Percentiles rank a stretch among this genome's conserved stretches.
phyloP scores from a whole-genome alignment of 2,113 vertebrate species.

The Hypomesus transpacificus region DNA sequence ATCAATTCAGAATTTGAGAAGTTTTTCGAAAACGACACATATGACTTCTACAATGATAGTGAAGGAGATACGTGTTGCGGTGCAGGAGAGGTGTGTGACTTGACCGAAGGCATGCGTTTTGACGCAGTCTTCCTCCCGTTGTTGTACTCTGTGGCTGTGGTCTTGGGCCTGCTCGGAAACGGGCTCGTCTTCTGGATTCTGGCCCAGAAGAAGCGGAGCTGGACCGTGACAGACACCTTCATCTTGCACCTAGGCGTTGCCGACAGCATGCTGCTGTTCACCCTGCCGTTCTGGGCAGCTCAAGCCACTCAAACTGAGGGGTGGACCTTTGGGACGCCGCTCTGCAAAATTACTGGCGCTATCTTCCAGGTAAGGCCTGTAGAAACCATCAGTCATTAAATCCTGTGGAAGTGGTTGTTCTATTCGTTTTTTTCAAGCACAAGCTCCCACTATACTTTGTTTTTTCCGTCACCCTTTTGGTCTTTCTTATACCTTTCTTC shows the following conservation, averaged over 20 bases:
- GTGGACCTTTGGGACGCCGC: constrained; percentile 73
- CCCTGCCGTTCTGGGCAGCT: constrained; percentile 78
- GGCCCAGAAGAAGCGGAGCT: constrained; percentile 56
- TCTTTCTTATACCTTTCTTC: neutral
- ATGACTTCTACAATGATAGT: neutral
- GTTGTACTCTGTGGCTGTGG: constrained; percentile 73
- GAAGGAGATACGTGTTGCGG: constrained; percentile 30
- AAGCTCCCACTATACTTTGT: neutral
- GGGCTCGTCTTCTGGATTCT: constrained; percentile 72
- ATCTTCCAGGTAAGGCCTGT: constrained; percentile 70
- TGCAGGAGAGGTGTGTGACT: constrained; percentile 45
- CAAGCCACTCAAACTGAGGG: constrained; percentile 44
- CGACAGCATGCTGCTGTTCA: constrained; percentile 77
- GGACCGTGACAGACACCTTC: constrained; percentile 81
- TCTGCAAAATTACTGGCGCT: constrained; percentile 77
- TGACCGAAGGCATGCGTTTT: constrained; percentile 52
- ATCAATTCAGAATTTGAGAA: neutral
- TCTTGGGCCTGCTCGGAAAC: constrained; percentile 80
- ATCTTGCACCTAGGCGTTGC: constrained; percentile 80
- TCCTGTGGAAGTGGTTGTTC: neutral
- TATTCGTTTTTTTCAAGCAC: neutral
- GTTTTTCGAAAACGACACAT: neutral
- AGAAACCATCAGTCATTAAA: neutral
- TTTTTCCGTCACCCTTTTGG: neutral
- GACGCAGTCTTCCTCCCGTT: constrained; percentile 69